Percentiles rank a stretch among this genome's conserved stretches.
Evolutionary conservation across 2,113 vertebrate genomes (phyloP).

Genomic region (Athene cunicularia): DNA sequence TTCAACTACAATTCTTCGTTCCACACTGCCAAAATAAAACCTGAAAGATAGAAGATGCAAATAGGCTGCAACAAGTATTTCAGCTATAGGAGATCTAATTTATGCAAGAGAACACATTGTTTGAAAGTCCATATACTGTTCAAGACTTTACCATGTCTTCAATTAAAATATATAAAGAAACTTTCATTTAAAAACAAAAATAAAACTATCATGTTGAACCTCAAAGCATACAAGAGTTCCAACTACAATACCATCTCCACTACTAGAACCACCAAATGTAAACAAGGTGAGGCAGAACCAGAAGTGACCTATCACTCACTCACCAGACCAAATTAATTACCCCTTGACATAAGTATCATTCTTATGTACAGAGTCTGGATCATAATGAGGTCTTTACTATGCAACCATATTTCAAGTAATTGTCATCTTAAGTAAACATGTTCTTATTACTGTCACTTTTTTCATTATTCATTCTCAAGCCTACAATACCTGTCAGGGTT

Average conservation of each 20-base stretch:
- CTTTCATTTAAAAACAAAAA: neutral
- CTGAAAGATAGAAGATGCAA: neutral
- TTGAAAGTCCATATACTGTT: neutral
- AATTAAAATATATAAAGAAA: neutral
- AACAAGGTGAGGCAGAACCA: slow-evolving; percentile 42
- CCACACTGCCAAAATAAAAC: neutral
- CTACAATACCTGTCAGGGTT: slow-evolving; percentile 65
- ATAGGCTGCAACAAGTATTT: neutral
- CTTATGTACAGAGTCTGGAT: slow-evolving; percentile 45
- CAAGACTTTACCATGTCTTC: neutral
- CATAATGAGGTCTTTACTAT: slow-evolving; percentile 74
- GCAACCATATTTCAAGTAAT: slow-evolving; percentile 66
- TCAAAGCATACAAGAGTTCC: neutral
- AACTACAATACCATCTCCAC: neutral
- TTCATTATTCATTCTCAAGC: slow-evolving; percentile 68
- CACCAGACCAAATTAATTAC: slow-evolving; percentile 75
- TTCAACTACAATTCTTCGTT: neutral
- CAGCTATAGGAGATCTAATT: neutral
- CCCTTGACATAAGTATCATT: slow-evolving; percentile 26
- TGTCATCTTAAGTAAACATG: slow-evolving; percentile 74
- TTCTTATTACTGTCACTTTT: slow-evolving; percentile 71
- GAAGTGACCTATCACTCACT: slow-evolving; percentile 58
- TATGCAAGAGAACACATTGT: neutral
- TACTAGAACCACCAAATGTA: neutral
- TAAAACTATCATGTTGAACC: neutral